Evolutionary conservation across 2,888 invertebrate genomes (phyloP), one percentile per base, ranked within the genome.

Genomic region (Clunio marinus): DNA sequence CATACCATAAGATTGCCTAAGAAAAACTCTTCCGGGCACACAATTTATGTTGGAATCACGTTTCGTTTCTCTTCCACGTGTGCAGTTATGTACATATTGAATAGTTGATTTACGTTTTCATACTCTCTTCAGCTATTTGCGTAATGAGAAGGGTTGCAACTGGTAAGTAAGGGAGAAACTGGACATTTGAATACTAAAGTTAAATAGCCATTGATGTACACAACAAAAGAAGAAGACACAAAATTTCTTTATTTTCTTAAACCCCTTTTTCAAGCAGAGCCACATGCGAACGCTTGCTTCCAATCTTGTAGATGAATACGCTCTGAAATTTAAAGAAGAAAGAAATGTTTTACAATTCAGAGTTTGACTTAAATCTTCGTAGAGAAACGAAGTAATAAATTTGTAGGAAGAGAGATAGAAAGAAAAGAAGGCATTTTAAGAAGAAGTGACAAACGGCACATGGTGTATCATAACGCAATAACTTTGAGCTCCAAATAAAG

Each of bases 91-190:
- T n/a, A n/a, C n/a, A n/a, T 15, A n/a, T 41, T 41, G 41, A 41
- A 41, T 41, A 41, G 41, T 41, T 41, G 15, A 41, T 41, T 41
- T 41, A 41, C 41, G 15, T 41, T 41, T 41, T 41, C n/a, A n/a
- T n/a, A n/a, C 10, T 41, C 41, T 41, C 10, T 10, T 41, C 41
- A n/a, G n/a, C n/a, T n/a, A 10, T 41, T 41, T 41, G 2, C 10
- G n/a, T 41, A 41, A 41, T 41, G 41, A 41, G 41, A 41, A 41
- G 41, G 41, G 41, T 41, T n/a, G 41, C 8, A 32, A 32, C 41
- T 5, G 2, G 15, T 10, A 41, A 41, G 41, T 32, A n/a, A 41
- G 15, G n/a, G 41, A n/a, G 41, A 41, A 41, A 15, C 10, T n/a
- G 41, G 41, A 41, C 41, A 41, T 41, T 41, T 41, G 41, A 41